Percentiles rank a stretch among this genome's conserved stretches.
Conservation (phyloP, 2,797 vertebrate genomes). For the Echeneis naucrates region DNA sequence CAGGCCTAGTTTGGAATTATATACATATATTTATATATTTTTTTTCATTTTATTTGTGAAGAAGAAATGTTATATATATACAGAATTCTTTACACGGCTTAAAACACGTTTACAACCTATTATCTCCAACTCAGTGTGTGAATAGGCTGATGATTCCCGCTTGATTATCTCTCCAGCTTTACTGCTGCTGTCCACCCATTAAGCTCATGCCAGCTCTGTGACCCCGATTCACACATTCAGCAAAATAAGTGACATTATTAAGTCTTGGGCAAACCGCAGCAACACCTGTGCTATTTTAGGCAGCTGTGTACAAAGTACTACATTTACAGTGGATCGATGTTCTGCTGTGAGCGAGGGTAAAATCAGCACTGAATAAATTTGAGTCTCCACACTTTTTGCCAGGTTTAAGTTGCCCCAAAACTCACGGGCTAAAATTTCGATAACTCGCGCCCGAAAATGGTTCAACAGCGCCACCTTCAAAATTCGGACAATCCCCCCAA, state of each 20-base stretch:
- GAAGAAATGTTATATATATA: too few relatives aligned
- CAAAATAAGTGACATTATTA: constrained; percentile 25
- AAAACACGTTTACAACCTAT: neutral
- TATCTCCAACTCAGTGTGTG: constrained; percentile 21
- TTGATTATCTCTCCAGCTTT: constrained; percentile 18
- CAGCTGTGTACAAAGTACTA: constrained; percentile 20
- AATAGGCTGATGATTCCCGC: constrained; percentile 28
- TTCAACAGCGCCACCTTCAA: too few relatives aligned
- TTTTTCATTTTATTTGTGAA: too few relatives aligned
- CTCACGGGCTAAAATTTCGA: too few relatives aligned
- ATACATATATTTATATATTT: too few relatives aligned
- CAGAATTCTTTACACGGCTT: too few relatives aligned
- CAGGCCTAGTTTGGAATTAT: too few relatives aligned
- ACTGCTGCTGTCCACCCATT: constrained; percentile 22
- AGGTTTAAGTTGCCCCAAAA: too few relatives aligned
- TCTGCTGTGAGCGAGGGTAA: constrained; percentile 42
- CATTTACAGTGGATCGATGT: constrained; percentile 53
- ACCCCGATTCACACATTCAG: constrained; percentile 51
- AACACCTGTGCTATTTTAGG: constrained; percentile 31
- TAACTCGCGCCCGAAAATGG: too few relatives aligned
- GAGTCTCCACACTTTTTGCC: too few relatives aligned
- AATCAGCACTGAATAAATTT: too few relatives aligned
- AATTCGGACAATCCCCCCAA: too few relatives aligned
- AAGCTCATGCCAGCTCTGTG: constrained; percentile 38
- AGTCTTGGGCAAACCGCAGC: constrained; percentile 30